Evolutionary conservation across 2,888 invertebrate species (phyloP).

Genomic region (Habrosyne pyritoides): DNA sequence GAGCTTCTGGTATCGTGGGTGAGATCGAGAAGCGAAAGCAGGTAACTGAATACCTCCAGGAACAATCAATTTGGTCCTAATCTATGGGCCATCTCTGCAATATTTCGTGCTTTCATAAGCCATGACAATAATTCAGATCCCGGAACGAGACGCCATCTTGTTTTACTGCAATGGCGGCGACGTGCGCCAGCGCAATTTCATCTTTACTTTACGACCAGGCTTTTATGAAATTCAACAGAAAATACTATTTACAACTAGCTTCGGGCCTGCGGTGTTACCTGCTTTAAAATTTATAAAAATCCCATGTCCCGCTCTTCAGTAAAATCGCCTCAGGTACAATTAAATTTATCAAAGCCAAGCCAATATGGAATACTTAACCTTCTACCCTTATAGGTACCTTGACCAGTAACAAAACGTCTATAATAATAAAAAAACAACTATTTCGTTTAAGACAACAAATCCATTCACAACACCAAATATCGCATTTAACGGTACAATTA

Average conservation of each 20-base stretch:
- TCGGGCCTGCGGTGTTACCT: too few species aligned
- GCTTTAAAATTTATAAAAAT: too few species aligned
- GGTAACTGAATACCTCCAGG: background rate
- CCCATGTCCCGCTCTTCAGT: background rate
- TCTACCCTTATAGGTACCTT: too few species aligned
- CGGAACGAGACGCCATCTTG: background rate
- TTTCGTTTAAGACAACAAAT: background rate
- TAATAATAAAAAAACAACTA: background rate
- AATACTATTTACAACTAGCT: too few species aligned
- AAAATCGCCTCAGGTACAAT: background rate
- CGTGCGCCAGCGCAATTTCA: background rate
- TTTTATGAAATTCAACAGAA: too few species aligned
- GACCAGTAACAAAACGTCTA: too few species aligned
- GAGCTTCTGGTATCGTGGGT: background rate
- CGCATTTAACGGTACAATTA: background rate
- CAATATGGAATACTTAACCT: too few species aligned
- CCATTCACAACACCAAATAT: background rate
- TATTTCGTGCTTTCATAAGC: background rate
- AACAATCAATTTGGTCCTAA: background rate
- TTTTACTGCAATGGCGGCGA: background rate
- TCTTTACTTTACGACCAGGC: background rate
- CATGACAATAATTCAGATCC: background rate
- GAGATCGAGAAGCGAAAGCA: background rate
- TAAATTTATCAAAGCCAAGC: background rate
- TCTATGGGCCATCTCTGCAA: background rate